These are phyloP conservation scores for Ceratina calcarata DNA, from an alignment of 1,140 invertebrate genomes.

Conservation along the genomic window DNA sequence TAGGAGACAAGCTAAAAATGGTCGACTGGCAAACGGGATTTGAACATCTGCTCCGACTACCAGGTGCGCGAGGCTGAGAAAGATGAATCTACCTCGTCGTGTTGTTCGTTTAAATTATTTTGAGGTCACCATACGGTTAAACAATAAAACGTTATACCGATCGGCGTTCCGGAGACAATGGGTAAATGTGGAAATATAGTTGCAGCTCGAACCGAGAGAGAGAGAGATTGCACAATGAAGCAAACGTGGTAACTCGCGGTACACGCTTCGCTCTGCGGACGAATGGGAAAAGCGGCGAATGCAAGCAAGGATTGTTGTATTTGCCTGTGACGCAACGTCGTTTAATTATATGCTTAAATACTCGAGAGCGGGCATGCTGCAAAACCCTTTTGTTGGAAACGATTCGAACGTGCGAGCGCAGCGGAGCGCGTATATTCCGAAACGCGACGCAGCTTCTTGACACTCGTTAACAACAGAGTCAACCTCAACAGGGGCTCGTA, in stretches of 20 bases:
- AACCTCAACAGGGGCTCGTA: too few species aligned
- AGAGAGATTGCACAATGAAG: conserved; percentile 57
- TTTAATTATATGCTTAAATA: conserved; percentile 58
- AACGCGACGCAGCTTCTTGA: background rate
- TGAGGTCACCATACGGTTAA: too few species aligned
- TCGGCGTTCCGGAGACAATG: background rate
- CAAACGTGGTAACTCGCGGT: conserved; percentile 54
- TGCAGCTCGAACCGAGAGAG: conserved; percentile 40
- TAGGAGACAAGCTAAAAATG: background rate
- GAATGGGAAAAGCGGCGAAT: conserved; percentile 45
- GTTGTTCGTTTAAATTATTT: too few species aligned
- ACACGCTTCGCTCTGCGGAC: background rate
- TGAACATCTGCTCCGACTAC: conserved; percentile 3
- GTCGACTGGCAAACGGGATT: background rate
- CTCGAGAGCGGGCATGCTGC: background rate
- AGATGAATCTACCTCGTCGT: background rate
- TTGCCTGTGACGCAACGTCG: conserved; percentile 47
- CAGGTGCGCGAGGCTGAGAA: background rate
- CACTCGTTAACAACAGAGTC: background rate
- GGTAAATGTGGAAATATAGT: too few species aligned
- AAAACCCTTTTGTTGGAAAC: background rate
- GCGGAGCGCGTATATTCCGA: background rate
- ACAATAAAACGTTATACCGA: too few species aligned
- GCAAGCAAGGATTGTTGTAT: conserved; percentile 40
- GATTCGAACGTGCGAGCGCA: background rate